Evolutionary conservation across 1,140 invertebrate species (phyloP).

Genomic region (Ganaspis sp.): DNA sequence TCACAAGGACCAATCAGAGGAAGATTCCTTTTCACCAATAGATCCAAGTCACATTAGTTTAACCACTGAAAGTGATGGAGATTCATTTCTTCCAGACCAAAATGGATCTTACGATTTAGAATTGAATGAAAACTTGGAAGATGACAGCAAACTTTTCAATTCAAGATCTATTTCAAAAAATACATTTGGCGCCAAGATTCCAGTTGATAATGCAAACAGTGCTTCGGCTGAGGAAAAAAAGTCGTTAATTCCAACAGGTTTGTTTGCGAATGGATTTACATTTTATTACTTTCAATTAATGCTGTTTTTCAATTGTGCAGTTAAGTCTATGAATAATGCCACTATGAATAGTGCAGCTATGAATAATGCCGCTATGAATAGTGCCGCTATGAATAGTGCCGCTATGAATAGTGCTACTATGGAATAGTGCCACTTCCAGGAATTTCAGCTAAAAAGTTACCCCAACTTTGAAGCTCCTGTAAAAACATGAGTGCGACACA

Average conservation of each 20-base stretch:
- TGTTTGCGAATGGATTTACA: background rate
- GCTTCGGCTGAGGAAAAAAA: background rate
- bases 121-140: conserved; percentile 32
- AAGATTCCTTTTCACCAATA: background rate
- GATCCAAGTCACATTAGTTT: conserved; percentile 14
- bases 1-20: background rate
- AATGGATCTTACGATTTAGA: conserved; percentile 1
- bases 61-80: background rate
- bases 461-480: too few relatives aligned
- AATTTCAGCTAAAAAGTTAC: too few relatives aligned
- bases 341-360: too few relatives aligned
- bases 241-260: background rate
- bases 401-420: too few relatives aligned
- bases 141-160: conserved; percentile 38
- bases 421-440: too few relatives aligned
- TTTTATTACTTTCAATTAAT: conserved; percentile 8
- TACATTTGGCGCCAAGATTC: background rate
- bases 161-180: conserved; percentile 47
- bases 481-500: too few relatives aligned
- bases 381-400: too few relatives aligned
- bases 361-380: too few relatives aligned
- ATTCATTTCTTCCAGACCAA: background rate
- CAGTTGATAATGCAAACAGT: background rate
- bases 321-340: too few relatives aligned
- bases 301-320: too few relatives aligned